Percentiles rank a stretch among this genome's conserved stretches.
phyloP scores from a whole-genome alignment of 2,888 invertebrate species.

The Chamaedrilus cognettii region DNA sequence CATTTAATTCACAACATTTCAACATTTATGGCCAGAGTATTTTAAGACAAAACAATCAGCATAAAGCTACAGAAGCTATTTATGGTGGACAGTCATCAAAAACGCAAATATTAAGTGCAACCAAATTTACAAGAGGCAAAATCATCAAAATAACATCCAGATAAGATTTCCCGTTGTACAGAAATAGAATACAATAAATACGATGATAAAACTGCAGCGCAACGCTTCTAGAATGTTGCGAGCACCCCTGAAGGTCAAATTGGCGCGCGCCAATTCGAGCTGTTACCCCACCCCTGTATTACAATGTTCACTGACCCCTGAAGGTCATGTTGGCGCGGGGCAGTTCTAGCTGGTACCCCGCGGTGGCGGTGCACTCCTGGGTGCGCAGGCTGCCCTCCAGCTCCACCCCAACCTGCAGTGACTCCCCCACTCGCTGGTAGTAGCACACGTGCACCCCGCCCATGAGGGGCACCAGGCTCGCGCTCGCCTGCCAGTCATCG shows the following conservation, averaged over 20 bases:
- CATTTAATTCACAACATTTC: too few species aligned
- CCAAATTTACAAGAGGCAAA: too few species aligned
- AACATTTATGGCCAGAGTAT: too few species aligned
- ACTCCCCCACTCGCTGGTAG: constrained; percentile 91
- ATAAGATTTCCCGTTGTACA: too few species aligned
- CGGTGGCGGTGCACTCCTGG: constrained; percentile 86
- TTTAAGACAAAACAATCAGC: background rate
- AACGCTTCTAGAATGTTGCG: background rate
- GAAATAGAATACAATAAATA: too few species aligned
- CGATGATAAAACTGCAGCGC: background rate
- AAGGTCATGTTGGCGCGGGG: constrained; percentile 93
- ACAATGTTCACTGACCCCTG: constrained; percentile 74
- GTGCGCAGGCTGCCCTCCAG: constrained; percentile 88
- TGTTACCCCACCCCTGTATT: constrained; percentile 98
- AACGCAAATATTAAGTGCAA: too few species aligned
- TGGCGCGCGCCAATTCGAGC: constrained; percentile 91
- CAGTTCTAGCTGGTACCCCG: constrained; percentile 93
- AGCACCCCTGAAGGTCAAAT: constrained; percentile 94
- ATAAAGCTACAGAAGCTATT: background rate
- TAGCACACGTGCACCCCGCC: constrained; percentile 86
- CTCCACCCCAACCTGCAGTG: constrained; percentile 88
- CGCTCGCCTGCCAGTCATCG: constrained; percentile 62
- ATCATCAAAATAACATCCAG: too few species aligned
- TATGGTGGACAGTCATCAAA: too few species aligned
- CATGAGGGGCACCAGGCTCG: constrained; percentile 64